Base-by-base conservation (phyloP, 2,113 vertebrate genomes). In the Lichenostomus cassidix region DNA sequence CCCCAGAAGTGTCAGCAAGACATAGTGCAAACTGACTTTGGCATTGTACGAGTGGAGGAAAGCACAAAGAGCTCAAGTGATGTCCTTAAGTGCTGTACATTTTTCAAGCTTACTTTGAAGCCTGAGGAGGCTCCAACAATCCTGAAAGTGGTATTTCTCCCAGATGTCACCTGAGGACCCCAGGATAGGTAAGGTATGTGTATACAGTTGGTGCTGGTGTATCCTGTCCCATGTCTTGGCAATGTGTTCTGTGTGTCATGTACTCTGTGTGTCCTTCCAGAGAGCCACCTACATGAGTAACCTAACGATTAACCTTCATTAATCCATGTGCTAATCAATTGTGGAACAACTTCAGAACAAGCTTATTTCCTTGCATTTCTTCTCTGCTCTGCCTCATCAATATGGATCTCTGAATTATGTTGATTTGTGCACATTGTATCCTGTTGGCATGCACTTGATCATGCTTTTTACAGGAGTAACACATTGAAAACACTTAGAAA, bases 171-270 rank as follows among this genome's bases (percentile, higher is more conserved):
- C 64, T 2, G 19, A 58, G 28, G 62, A 71, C 31, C 46, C 27
- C 44, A 6, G 60, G 31, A 19, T 3, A 89, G 81, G 93, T 94
- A 83, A 14, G 50, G 14, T 44, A 21, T 64, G 15, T 49, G 35
- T 19, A 9, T 20, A 24, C 56, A 37, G 56, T 1, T 27, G 31
- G 6, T 46, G 53, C 27, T 3, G 4, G 4, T 28, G 31, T 53
- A 49, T 83, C 37, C 52, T 10, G 4, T 59, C 52, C 44, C 3
- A 0, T 3, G 0, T 44, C 31, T 37, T 49, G 69, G 22, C 67
- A 50, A 24, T 3, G 46, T 29, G 42, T 59, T 58, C 41, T 27
- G 28, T 55, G 47, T 29, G 2, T 22, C 0, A 0, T 22, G 44
- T 7, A 0, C 35, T 64, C 27, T 7, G 18, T 3, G 1, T 8